Conservation (phyloP, 1,140 invertebrate genomes). For the Bradysia coprophila region DNA sequence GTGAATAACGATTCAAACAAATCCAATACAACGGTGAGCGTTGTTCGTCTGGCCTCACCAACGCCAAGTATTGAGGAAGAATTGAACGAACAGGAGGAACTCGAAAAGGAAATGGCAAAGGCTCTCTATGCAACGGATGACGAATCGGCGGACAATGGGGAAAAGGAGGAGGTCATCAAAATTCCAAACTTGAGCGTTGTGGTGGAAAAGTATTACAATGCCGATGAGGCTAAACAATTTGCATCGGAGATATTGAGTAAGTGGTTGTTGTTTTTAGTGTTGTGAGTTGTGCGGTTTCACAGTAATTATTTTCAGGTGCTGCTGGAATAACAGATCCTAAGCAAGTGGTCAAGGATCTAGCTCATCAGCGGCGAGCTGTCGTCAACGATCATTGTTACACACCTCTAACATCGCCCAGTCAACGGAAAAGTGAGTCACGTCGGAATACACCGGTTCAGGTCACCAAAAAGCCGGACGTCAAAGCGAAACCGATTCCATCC, state of each 20-base stretch:
- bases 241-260: constrained; percentile 21
- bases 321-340: constrained; percentile 14
- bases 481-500: constrained; percentile 1
- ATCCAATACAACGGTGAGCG: constrained; percentile 19
- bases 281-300: neutral
- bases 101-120: too few relatives aligned
- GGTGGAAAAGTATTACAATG: constrained; percentile 18
- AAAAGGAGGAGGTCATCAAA: constrained; percentile 13
- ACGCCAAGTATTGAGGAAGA: constrained; percentile 14
- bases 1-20: constrained; percentile 15
- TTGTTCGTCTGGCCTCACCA: constrained; percentile 19
- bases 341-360: constrained; percentile 14
- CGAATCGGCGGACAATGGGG: neutral
- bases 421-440: constrained; percentile 18
- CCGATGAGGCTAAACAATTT: constrained; percentile 15
- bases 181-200: constrained; percentile 13
- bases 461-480: neutral
- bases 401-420: constrained; percentile 32
- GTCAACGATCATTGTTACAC: constrained; percentile 49
- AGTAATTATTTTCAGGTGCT: constrained; percentile 7
- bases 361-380: constrained; percentile 24
- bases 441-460: constrained; percentile 2
- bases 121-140: neutral
- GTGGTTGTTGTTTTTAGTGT: constrained; percentile 1
- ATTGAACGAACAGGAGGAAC: neutral